Evolutionary conservation across 2,113 vertebrate genomes (phyloP), one percentile per base, ranked within the genome.

Genomic region (pig (Sus scrofa)): DNA sequence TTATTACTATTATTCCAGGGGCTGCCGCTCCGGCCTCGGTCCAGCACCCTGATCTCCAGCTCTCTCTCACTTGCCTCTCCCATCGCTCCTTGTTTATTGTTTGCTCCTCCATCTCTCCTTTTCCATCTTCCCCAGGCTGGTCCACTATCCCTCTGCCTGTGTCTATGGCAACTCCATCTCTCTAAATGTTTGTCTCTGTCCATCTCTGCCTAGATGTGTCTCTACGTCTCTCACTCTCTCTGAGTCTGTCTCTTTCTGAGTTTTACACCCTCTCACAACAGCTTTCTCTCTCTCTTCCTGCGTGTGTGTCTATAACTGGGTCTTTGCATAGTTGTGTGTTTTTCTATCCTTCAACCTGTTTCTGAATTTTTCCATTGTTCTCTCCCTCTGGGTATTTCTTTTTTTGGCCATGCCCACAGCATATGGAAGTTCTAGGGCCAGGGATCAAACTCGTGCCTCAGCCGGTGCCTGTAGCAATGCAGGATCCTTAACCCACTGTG

Each of bases 71-170:
- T 10, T 10, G 27, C 27, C 44, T 73, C 63, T 54, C 13, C 26
- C 4, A 30, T 37, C 16, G 16, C 39, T 52, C 73, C 10, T 19
- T 52, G 52, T 20, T 39, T n/a, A 16, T 11, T 37, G 13, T 22
- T 50, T 27, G 52, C 32, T 34, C 50, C 63, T 44, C 27, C 63
- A 6, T 11, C 27, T 39, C 44, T 81, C n/a, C 22, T 30, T 13
- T 60, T 67, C 34, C 3, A 2, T 3, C 34, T 12, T 19, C 27
- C 54, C 2, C 1, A 3, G 1, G 2, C 12, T 0, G 0, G 30
- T 15, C 24, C 54, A 50, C 78, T 5, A 6, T 7, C 20, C 32
- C 34, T 60, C 37, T 16, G 16, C 24, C 22, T n/a, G 11, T 0
- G 0, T 67, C 54, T 70, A 0, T 32, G 9, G 3, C 22, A 20